These are phyloP conservation scores for Amiota minor DNA, from an alignment of 2,888 invertebrate species.

Conservation along the genomic window DNA sequence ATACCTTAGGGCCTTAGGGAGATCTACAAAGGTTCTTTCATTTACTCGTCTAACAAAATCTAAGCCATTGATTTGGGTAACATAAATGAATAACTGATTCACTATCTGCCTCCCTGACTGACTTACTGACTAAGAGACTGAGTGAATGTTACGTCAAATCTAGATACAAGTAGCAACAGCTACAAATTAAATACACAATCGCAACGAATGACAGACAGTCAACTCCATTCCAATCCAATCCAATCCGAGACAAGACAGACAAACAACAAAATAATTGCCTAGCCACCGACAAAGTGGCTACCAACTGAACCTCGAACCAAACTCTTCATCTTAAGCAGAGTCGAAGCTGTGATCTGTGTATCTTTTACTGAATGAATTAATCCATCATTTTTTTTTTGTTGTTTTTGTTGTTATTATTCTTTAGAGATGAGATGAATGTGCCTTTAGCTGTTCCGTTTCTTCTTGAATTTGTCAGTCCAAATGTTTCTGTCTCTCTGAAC, in stretches of 20 bases:
- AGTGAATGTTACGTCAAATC: constrained; percentile 3
- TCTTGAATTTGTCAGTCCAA: not conserved
- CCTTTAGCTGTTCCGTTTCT: constrained; percentile 11
- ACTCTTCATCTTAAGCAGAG: too few species aligned
- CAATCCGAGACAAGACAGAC: constrained; percentile 10
- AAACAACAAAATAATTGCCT: constrained; percentile 42
- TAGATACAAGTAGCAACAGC: constrained; percentile 36
- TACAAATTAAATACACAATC: constrained; percentile 30
- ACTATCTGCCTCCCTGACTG: not conserved
- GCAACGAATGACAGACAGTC: constrained; percentile 3
- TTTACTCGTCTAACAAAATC: not conserved
- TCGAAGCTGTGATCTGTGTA: constrained; percentile 33
- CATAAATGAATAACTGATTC: not conserved
- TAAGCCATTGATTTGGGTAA: constrained; percentile 35
- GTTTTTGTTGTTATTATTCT: constrained; percentile 2
- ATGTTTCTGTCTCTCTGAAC: not conserved
- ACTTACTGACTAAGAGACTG: not conserved
- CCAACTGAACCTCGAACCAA: constrained; percentile 12
- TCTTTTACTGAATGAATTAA: constrained; percentile 57
- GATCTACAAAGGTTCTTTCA: not conserved
- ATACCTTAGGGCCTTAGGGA: not conserved
- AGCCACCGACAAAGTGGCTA: constrained; percentile 37
- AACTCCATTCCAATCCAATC: not conserved
- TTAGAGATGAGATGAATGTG: constrained; percentile 13
- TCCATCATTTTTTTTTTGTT: constrained; percentile 58